These are phyloP conservation scores for Lochmaea crataegi DNA, from an alignment of 2,888 invertebrate genomes.

Conservation along the genomic window DNA sequence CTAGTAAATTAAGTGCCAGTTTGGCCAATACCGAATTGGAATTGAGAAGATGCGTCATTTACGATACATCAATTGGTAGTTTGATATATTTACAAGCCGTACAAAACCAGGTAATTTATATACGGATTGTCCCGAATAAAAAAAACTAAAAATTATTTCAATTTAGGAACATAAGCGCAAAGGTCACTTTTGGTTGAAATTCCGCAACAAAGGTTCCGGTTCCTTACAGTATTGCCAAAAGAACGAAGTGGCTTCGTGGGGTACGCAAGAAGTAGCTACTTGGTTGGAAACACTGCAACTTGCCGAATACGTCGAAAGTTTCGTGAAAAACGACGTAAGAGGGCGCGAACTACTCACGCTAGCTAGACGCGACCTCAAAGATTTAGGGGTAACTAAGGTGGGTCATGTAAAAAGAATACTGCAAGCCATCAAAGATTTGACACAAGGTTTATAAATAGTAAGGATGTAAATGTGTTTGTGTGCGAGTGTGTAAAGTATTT, in stretches of 20 bases:
- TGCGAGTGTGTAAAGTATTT: not conserved
- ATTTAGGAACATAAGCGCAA: slow-evolving; percentile 67
- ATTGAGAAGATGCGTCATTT: slow-evolving; percentile 75
- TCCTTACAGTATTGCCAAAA: slow-evolving; percentile 66
- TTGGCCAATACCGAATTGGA: slow-evolving; percentile 79
- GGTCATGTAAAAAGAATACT: slow-evolving; percentile 96
- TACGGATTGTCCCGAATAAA: not conserved
- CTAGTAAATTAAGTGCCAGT: slow-evolving; percentile 75
- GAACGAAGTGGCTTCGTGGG: slow-evolving; percentile 78
- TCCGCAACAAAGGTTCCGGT: slow-evolving; percentile 66
- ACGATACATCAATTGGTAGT: slow-evolving; percentile 68
- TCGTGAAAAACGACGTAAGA: slow-evolving; percentile 90
- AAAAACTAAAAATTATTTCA: not conserved
- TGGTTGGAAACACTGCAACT: slow-evolving; percentile 93
- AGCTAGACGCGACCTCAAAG: slow-evolving; percentile 87
- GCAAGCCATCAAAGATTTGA: slow-evolving; percentile 89
- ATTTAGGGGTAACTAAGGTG: slow-evolving; percentile 93
- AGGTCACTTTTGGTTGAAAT: slow-evolving; percentile 78
- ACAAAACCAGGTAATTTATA: slow-evolving; percentile 65
- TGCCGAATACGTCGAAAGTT: slow-evolving; percentile 91
- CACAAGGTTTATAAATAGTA: slow-evolving; percentile 60
- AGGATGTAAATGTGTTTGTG: slow-evolving; percentile 23
- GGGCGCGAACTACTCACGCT: slow-evolving; percentile 89
- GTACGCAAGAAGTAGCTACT: slow-evolving; percentile 86
- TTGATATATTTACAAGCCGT: slow-evolving; percentile 71